phyloP scores from a whole-genome alignment of 2,888 invertebrate species.

The Epistrophella euchroma region DNA sequence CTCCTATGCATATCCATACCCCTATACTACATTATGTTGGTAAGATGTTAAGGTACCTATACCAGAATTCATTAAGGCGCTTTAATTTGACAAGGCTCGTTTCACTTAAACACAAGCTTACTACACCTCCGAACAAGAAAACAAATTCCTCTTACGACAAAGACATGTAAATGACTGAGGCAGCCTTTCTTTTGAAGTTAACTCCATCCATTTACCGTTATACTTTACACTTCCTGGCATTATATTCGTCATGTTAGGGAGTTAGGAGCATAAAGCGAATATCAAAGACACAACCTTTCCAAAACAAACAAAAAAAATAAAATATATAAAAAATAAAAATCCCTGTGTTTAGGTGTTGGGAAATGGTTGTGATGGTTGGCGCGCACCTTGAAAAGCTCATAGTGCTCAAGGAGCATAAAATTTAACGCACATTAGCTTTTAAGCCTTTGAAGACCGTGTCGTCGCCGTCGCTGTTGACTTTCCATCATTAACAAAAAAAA shows the following conservation, averaged over 20 bases:
- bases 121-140: constrained; percentile 27
- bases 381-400: constrained; percentile 65
- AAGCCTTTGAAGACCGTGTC: constrained; percentile 54
- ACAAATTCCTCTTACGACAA: constrained; percentile 32
- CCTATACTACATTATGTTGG: too few species aligned
- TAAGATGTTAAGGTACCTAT: background rate
- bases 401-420: constrained; percentile 69
- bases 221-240: constrained; percentile 65
- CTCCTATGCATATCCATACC: too few species aligned
- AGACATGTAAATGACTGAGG: constrained; percentile 22
- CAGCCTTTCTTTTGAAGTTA: constrained; percentile 66
- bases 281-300: constrained; percentile 61
- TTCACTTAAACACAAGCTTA: constrained; percentile 20
- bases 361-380: constrained; percentile 53
- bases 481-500: constrained; percentile 22
- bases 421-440: constrained; percentile 73
- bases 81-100: constrained; percentile 31
- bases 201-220: constrained; percentile 34
- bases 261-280: constrained; percentile 37
- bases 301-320: background rate
- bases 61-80: constrained; percentile 3
- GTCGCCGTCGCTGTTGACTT: background rate
- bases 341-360: constrained; percentile 63
- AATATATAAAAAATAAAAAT: background rate
- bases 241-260: constrained; percentile 36